Conservation (phyloP, 2,888 invertebrate genomes). For the Camponotus fellah region DNA sequence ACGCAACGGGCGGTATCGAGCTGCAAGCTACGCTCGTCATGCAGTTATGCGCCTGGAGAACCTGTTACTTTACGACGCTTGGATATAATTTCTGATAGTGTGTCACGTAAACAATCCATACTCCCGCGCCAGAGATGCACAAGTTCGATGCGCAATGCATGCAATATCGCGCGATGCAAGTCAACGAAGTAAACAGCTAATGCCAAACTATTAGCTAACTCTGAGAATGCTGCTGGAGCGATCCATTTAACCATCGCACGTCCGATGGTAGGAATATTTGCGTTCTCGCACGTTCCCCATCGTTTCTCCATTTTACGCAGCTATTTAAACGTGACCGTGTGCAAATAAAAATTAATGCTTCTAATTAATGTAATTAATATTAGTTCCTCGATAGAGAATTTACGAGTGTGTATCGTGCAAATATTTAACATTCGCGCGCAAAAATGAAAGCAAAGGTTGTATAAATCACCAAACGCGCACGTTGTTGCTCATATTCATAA, state of each 20-base stretch:
- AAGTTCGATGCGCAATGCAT: conserved; percentile 44
- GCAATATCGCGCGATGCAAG: conserved; percentile 36
- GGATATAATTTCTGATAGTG: conserved; percentile 53
- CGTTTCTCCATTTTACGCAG: too few relatives aligned
- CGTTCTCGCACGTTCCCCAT: background rate
- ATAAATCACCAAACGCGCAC: background rate
- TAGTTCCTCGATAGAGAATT: background rate
- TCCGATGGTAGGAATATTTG: background rate
- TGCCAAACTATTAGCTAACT: conserved; percentile 51
- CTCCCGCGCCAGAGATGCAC: background rate
- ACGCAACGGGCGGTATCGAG: conserved; percentile 49
- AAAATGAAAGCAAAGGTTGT: background rate
- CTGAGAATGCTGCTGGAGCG: conserved; percentile 14
- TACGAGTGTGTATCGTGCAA: background rate
- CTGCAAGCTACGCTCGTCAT: conserved; percentile 50
- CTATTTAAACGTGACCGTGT: background rate
- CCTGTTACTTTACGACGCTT: conserved; percentile 51
- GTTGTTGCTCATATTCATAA: conserved; percentile 14
- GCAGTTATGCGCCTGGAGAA: conserved; percentile 52
- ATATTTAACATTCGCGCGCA: conserved; percentile 8
- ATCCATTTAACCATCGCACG: conserved; percentile 27
- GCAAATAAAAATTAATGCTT: background rate
- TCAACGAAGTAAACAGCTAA: conserved; percentile 50
- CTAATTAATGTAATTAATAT: background rate
- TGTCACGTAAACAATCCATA: conserved; percentile 56